These are phyloP conservation scores for Rachycentron canadum DNA, from an alignment of 2,797 vertebrate genomes.

Conservation along the genomic window DNA sequence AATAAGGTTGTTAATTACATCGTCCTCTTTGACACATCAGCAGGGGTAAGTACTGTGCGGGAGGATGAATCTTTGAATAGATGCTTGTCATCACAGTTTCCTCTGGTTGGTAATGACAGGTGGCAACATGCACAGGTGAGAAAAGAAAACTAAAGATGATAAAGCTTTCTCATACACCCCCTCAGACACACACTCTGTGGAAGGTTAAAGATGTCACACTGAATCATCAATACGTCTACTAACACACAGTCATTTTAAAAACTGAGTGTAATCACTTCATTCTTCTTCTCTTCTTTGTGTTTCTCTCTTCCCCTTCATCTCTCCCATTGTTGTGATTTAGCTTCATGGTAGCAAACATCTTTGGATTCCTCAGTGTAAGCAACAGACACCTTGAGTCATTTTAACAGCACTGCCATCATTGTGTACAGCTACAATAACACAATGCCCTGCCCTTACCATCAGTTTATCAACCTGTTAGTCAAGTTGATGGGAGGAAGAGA, in stretches of 20 bases:
- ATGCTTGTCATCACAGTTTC: conserved; percentile 46
- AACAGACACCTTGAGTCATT: conserved; percentile 26
- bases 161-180: conserved; percentile 20
- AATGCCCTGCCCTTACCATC: background rate
- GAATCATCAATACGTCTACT: conserved; percentile 37
- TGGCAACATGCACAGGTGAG: conserved; percentile 46
- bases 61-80: conserved; percentile 49
- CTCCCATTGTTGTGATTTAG: conserved; percentile 11
- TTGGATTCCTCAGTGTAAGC: conserved; percentile 26
- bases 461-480: conserved; percentile 18
- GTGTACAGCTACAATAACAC: background rate
- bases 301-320: background rate
- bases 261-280: conserved; percentile 16
- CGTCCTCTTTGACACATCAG: conserved; percentile 32
- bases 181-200: conserved; percentile 20
- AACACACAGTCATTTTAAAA: conserved; percentile 16
- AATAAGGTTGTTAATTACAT: conserved; percentile 47
- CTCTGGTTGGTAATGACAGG: conserved; percentile 49
- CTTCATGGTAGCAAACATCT: conserved; percentile 23
- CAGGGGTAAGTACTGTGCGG: conserved; percentile 41
- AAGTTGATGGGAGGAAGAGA: background rate
- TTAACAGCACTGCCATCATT: conserved; percentile 5
- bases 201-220: conserved; percentile 37
- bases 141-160: conserved; percentile 34
- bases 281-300: conserved; percentile 3